Evolutionary conservation across 2,888 invertebrate genomes (phyloP), one percentile per base, ranked within the genome.

Genomic region (Phragmatobia fuliginosa): DNA sequence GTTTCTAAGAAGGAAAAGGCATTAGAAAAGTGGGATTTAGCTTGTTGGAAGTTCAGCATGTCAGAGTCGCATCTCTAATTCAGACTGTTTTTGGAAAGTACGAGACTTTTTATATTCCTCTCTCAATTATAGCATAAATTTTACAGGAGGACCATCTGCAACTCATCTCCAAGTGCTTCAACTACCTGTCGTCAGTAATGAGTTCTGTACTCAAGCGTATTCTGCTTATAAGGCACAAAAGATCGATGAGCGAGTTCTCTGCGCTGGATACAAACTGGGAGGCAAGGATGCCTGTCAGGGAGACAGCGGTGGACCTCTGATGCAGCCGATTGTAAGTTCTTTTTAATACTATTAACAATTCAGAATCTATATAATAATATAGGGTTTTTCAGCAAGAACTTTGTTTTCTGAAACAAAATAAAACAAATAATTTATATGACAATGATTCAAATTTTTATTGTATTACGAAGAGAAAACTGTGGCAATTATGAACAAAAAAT

Each of bases 221-320:
- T 84, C 87, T 3, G 88, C 88, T 8, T 96, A 96, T 87, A 94
- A 93, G 80, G 90, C 89, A 56, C 95, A 96, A 72, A 82, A 84
- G 61, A 93, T 94, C 7, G 97, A 97, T 84, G 90, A 96, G 31
- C 93, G 96, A 1, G 96, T 97, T 33, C 78, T 97, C 2, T 98
- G 98, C 85, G 97, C 97, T 0, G 97, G 97, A 0, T 96, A 88
- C 85, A 88, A 94, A 66, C 83, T 87, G 63, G 97, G 97, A 0
- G 96, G 96, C 32, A 96, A 96, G 86, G 97, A 97, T 85, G 96
- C 97, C 59, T 97, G 97, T 81, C 96, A 97, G 92, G 97, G 98
- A 1, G 98, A 98, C 91, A 97, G 97, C 62, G 98, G 98, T 0
- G 98, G 98, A 6, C 98, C 98, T 0, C 90, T 98, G 21, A 97